phyloP scores from a whole-genome alignment of 1,140 invertebrate genomes.

The Theocolax elegans region DNA sequence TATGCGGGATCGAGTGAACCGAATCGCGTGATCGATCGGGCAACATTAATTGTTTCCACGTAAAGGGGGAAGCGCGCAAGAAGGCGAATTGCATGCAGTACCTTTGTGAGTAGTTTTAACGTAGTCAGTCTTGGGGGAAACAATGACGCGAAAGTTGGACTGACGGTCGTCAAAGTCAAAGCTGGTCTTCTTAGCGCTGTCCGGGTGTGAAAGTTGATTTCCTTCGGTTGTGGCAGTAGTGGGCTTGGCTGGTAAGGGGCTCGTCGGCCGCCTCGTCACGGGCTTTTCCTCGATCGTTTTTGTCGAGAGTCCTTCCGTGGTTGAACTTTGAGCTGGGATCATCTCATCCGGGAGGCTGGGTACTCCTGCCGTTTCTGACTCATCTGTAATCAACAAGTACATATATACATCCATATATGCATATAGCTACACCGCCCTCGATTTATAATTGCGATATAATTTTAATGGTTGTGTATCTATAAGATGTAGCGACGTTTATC shows the following conservation, averaged over 20 bases:
- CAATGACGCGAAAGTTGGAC: slow-evolving; percentile 41
- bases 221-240: slow-evolving; percentile 19
- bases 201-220: slow-evolving; percentile 36
- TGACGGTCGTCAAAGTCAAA: slow-evolving; percentile 31
- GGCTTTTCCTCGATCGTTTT: slow-evolving; percentile 25
- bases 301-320: slow-evolving; percentile 13
- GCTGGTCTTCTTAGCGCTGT: not conserved
- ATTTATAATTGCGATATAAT: no score
- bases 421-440: no score
- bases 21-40: no score
- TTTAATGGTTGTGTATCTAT: no score
- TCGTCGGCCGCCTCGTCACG: not conserved
- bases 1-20: no score
- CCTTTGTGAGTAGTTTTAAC: slow-evolving; percentile 56
- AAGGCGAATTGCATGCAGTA: slow-evolving; percentile 14
- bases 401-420: no score
- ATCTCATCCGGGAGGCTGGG: slow-evolving; percentile 14
- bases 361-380: not conserved
- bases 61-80: no score
- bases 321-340: not conserved
- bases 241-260: not conserved
- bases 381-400: slow-evolving; percentile 7
- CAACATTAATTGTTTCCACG: no score
- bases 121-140: slow-evolving; percentile 51
- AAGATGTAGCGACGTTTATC: no score